Percentiles rank a stretch among this genome's conserved stretches.
Evolutionary conservation across 2,113 vertebrate species (phyloP).

Genomic region (Atlantisia rogersi): DNA sequence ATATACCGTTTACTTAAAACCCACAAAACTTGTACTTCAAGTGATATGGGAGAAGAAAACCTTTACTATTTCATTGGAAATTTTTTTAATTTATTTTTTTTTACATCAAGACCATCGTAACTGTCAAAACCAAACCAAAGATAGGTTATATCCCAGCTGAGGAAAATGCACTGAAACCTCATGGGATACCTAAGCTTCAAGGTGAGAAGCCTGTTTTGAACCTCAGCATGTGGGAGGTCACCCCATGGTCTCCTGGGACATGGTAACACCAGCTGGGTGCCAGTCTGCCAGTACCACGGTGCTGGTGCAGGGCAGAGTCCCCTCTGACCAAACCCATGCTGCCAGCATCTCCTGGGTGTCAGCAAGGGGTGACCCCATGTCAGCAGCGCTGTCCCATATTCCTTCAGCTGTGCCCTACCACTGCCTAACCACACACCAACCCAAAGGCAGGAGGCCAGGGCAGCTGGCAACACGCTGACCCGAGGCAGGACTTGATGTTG

Average conservation of each 20-base stretch:
- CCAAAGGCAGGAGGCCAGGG: background rate
- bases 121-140: background rate
- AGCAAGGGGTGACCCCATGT: rapidly evolving
- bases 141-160: background rate
- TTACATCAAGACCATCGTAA: rapidly evolving
- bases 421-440: background rate
- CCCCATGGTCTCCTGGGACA: background rate
- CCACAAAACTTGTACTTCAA: background rate
- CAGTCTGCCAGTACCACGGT: rapidly evolving
- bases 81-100: background rate
- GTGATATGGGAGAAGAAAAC: background rate
- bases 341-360: background rate
- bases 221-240: background rate
- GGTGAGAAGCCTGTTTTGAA: background rate
- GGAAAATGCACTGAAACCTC: background rate
- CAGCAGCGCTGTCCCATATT: rapidly evolving
- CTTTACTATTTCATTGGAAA: background rate
- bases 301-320: background rate
- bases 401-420: background rate
- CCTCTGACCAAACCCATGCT: background rate
- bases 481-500: background rate
- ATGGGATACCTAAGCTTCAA: conserved; percentile 12
- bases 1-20: background rate
- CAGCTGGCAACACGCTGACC: background rate
- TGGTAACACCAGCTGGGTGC: background rate